Conservation (phyloP, 92 coral and sea anemone species). For the Phenganax subtilis region DNA sequence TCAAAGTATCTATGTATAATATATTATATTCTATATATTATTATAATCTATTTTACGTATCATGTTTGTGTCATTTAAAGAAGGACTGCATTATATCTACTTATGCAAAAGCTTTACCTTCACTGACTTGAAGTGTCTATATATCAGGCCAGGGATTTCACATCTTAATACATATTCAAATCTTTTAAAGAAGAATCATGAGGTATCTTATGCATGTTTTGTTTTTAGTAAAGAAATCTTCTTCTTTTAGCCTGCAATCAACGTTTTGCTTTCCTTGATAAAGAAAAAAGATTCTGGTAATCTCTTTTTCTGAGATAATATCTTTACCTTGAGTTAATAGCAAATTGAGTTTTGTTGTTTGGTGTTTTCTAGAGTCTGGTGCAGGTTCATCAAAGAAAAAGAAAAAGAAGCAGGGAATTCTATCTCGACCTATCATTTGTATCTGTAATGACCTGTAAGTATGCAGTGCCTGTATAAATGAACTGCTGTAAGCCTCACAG, state of each 20-base stretch:
- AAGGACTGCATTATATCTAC: no score
- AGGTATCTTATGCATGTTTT: not conserved
- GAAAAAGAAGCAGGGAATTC: slow-evolving; percentile 56
- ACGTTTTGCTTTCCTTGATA: slow-evolving; percentile 75
- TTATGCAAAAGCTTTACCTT: no score
- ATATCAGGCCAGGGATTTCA: no score
- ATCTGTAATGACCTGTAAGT: slow-evolving; percentile 99
- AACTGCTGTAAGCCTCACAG: no score
- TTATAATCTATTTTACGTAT: not conserved
- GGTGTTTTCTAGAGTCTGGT: not conserved
- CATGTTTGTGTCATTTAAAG: no score
- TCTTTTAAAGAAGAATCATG: not conserved
- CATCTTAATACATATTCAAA: no score
- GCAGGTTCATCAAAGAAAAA: slow-evolving; percentile 54
- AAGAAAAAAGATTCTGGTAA: slow-evolving; percentile 85
- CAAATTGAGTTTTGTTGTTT: no score
- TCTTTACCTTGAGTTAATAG: not conserved
- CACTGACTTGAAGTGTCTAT: no score
- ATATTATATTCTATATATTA: not conserved
- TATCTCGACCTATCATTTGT: slow-evolving; percentile 88
- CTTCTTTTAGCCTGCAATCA: slow-evolving; percentile 78
- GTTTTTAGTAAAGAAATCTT: not conserved
- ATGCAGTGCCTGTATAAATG: not conserved
- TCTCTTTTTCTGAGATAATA: not conserved
- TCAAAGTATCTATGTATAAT: not conserved